phyloP scores from a whole-genome alignment of 2,113 vertebrate species.

The Siphamia tubifer region DNA sequence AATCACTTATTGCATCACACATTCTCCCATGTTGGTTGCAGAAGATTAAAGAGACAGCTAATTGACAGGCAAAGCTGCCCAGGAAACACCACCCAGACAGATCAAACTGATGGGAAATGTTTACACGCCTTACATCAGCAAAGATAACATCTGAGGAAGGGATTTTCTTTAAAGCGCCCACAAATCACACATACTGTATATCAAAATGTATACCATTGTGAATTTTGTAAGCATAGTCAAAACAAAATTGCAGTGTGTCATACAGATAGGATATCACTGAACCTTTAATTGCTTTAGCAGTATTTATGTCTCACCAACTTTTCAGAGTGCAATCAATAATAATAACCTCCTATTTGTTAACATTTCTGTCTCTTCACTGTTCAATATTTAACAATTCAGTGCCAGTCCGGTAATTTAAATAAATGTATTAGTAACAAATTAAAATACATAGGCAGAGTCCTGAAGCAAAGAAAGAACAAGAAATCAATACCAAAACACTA shows the following conservation, averaged over 20 bases:
- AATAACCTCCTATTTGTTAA: not conserved
- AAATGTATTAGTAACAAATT: constrained; percentile 7
- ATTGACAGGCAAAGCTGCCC: constrained; percentile 69
- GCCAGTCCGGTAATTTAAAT: not conserved
- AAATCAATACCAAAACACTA: constrained; percentile 49
- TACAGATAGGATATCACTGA: too few species aligned
- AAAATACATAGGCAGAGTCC: constrained; percentile 1
- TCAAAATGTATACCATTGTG: constrained; percentile 46
- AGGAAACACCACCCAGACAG: constrained; percentile 64
- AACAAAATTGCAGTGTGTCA: constrained; percentile 11
- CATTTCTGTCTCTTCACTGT: not conserved
- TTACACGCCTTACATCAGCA: constrained; percentile 70
- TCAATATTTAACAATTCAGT: not conserved
- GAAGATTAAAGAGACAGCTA: constrained; percentile 78
- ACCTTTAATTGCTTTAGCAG: not conserved
- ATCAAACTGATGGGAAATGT: constrained; percentile 70
- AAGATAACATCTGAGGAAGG: constrained; percentile 54
- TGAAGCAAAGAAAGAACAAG: constrained; percentile 11
- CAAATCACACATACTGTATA: constrained; percentile 48
- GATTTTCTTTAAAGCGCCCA: constrained; percentile 57
- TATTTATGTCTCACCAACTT: not conserved
- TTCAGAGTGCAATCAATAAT: not conserved
- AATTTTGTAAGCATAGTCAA: constrained; percentile 19
- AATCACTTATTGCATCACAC: constrained; percentile 76
- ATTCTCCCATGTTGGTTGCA: constrained; percentile 43